Conservation (phyloP, 2,888 invertebrate genomes). For the Deilephila elpenor region DNA sequence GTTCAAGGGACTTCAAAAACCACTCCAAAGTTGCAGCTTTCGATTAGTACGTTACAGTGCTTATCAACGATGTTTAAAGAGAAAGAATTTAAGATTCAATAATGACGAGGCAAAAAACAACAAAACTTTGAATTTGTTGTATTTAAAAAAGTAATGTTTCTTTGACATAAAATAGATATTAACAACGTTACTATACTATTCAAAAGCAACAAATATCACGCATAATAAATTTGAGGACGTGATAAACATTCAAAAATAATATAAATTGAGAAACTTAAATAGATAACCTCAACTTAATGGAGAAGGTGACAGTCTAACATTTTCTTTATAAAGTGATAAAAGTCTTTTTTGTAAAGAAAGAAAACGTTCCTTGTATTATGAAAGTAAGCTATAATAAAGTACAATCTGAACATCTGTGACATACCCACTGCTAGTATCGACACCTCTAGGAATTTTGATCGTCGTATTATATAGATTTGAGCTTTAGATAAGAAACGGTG, state of each 20-base stretch:
- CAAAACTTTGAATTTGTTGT: no score
- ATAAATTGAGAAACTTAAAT: background rate
- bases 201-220: no score
- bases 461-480: conserved; percentile 69
- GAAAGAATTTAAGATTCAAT: no score
- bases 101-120: no score
- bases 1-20: conserved; percentile 35
- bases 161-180: no score
- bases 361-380: conserved; percentile 11
- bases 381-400: conserved; percentile 47
- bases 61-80: background rate
- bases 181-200: no score
- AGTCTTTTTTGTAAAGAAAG: background rate
- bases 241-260: background rate
- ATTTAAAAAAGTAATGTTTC: no score
- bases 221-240: background rate
- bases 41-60: background rate
- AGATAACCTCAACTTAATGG: background rate
- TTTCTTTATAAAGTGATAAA: conserved; percentile 12
- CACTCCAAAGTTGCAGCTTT: conserved; percentile 10
- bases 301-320: background rate
- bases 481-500: conserved; percentile 72
- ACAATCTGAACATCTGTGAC: conserved; percentile 60
- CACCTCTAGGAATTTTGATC: conserved; percentile 84
- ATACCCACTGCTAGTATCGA: conserved; percentile 76